These are phyloP conservation scores for Gnathonemus echidnorhynchus DNA, from an alignment of 2,113 vertebrate species.

Conservation along the genomic window DNA sequence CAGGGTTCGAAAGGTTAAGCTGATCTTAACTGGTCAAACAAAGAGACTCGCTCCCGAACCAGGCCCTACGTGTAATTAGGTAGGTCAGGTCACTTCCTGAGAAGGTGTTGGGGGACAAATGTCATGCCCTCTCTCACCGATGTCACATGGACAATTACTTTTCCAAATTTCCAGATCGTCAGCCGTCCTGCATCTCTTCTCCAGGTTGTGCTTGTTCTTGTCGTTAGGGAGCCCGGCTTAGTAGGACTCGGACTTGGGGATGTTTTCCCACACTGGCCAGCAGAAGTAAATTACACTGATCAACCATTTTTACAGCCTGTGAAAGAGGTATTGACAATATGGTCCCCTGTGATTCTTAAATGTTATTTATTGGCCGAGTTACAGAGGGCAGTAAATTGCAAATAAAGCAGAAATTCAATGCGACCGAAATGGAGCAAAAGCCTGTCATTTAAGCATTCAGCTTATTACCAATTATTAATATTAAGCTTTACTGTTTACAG, in stretches of 20 bases:
- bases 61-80: slow-evolving; percentile 29
- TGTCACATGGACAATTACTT: slow-evolving; percentile 50
- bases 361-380: slow-evolving; percentile 7
- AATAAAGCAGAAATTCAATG: background rate
- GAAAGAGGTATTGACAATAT: slow-evolving; percentile 26
- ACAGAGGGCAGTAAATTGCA: background rate
- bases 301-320: slow-evolving; percentile 31
- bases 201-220: slow-evolving; percentile 20
- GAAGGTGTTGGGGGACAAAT: slow-evolving; percentile 42
- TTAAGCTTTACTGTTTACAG: background rate
- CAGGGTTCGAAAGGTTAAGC: slow-evolving; percentile 36
- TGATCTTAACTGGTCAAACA: slow-evolving; percentile 34
- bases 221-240: slow-evolving; percentile 27
- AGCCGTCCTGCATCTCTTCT: slow-evolving; percentile 13
- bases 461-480: background rate
- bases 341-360: slow-evolving; percentile 17
- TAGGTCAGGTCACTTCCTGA: slow-evolving; percentile 53
- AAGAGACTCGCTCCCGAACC: slow-evolving; percentile 27
- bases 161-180: slow-evolving; percentile 23
- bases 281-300: slow-evolving; percentile 30
- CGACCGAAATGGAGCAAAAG: background rate
- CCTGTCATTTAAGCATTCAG: background rate
- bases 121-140: slow-evolving; percentile 42
- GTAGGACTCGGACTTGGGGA: slow-evolving; percentile 36
- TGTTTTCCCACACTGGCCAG: slow-evolving; percentile 35